Evolutionary conservation across 92 coral and sea anemone species (phyloP).

Genomic region (Actinernus sp.): DNA sequence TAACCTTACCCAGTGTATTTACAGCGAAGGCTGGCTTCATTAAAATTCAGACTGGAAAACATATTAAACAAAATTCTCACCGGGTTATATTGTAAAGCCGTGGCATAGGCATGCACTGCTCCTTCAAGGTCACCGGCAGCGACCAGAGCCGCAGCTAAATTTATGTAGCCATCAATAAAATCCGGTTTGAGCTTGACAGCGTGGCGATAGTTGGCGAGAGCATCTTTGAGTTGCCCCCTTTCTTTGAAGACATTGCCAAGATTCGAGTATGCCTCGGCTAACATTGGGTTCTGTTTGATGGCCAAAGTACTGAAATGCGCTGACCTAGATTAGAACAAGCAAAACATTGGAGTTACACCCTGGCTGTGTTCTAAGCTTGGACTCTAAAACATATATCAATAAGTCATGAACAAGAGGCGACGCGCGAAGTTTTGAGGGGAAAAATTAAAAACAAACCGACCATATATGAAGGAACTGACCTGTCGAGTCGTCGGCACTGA

Average conservation of each 20-base stretch:
- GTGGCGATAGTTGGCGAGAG: conserved; percentile 97
- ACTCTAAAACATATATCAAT: conserved; percentile 1
- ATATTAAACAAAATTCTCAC: conserved; percentile 42
- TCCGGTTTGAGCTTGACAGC: conserved; percentile 99
- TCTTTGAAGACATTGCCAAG: conserved; percentile 99
- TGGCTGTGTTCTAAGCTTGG: neutral
- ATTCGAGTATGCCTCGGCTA: conserved; percentile 99
- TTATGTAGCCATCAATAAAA: conserved; percentile 99
- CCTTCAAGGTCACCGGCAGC: conserved; percentile 99
- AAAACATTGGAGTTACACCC: neutral
- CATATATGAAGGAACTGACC: conserved; percentile 59
- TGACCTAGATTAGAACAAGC: conserved; percentile 61
- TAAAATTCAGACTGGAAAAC: too few relatives aligned
- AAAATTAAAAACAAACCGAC: neutral
- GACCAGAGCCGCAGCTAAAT: conserved; percentile 99
- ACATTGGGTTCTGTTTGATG: conserved; percentile 95
- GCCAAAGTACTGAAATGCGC: conserved; percentile 99
- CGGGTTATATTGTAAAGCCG: conserved; percentile 98
- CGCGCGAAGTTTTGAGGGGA: neutral
- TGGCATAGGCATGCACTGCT: conserved; percentile 98
- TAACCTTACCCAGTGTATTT: too few relatives aligned
- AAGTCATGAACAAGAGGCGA: conserved; percentile 10
- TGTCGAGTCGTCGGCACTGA: conserved; percentile 98
- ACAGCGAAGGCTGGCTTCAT: too few relatives aligned
- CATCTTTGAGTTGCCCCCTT: conserved; percentile 98